Evolutionary conservation across 2,113 vertebrate genomes (phyloP).

Genomic region (Buteo buteo): DNA sequence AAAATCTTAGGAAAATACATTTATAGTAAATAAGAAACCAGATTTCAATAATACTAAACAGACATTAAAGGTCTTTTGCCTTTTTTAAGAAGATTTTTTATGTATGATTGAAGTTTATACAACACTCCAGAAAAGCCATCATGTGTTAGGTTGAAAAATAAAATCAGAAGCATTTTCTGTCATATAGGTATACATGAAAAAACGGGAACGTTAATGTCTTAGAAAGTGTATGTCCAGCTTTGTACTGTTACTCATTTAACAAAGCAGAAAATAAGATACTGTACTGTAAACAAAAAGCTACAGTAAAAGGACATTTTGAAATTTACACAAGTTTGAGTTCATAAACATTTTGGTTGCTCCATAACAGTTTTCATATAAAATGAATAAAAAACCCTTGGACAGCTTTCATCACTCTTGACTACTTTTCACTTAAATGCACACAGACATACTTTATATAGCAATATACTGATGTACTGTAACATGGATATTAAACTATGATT

Average conservation of each 20-base stretch:
- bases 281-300: slow-evolving; percentile 79
- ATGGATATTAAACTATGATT: slow-evolving; percentile 77
- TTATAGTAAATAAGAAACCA: slow-evolving; percentile 38
- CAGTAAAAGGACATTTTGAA: slow-evolving; percentile 78
- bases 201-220: slow-evolving; percentile 70
- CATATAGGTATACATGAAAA: slow-evolving; percentile 78
- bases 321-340: slow-evolving; percentile 80
- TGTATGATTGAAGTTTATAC: slow-evolving; percentile 79
- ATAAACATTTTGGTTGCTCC: slow-evolving; percentile 80
- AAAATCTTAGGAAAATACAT: slow-evolving; percentile 20
- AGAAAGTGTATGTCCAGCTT: slow-evolving; percentile 76
- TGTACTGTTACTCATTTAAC: slow-evolving; percentile 74
- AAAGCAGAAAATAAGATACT: slow-evolving; percentile 75
- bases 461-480: slow-evolving; percentile 77
- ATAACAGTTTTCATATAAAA: slow-evolving; percentile 81
- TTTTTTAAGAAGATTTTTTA: slow-evolving; percentile 80
- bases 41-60: slow-evolving; percentile 65
- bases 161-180: slow-evolving; percentile 78
- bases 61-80: slow-evolving; percentile 70
- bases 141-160: slow-evolving; percentile 79
- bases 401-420: slow-evolving; percentile 77
- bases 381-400: slow-evolving; percentile 78
- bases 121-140: slow-evolving; percentile 79
- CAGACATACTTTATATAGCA: slow-evolving; percentile 77
- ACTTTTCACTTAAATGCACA: slow-evolving; percentile 80